Evolutionary conservation across 2,797 vertebrate species (phyloP).

Genomic region (Rousettus madagascariensis): DNA sequence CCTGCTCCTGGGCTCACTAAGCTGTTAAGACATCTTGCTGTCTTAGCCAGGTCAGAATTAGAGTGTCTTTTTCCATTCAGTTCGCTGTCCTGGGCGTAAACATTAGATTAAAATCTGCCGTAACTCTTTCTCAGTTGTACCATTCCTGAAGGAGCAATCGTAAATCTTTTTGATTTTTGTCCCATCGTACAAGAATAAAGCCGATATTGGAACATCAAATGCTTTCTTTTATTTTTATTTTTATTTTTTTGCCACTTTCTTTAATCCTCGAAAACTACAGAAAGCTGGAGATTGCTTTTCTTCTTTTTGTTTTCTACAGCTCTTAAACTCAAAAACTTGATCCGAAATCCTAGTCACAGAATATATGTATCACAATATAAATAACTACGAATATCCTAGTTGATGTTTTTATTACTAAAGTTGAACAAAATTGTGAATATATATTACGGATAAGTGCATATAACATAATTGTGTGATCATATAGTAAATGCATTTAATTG

Average conservation of each 20-base stretch:
- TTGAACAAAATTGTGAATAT: not conserved
- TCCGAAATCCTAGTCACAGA: not conserved
- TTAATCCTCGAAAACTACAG: not conserved
- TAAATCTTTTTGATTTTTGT: no score
- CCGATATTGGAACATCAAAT: not conserved
- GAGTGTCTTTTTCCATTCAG: not conserved
- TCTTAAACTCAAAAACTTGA: not conserved
- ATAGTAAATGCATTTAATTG: not conserved
- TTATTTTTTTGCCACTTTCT: not conserved
- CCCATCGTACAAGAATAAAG: not conserved
- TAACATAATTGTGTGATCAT: not conserved
- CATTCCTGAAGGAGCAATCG: not conserved
- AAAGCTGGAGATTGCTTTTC: not conserved
- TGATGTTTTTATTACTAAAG: not conserved
- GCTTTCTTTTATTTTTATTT: not conserved
- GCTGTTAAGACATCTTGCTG: no score
- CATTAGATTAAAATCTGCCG: not conserved
- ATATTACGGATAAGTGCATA: not conserved
- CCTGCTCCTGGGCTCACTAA: rapidly evolving
- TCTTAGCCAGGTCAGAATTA: not conserved
- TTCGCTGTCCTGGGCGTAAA: not conserved
- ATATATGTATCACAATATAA: not conserved
- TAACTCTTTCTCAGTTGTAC: not conserved
- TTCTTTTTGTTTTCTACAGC: not conserved
- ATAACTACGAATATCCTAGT: not conserved